Percentiles rank a stretch among this genome's conserved stretches.
These are phyloP conservation scores for Phyllopteryx taeniolatus DNA, from an alignment of 2,113 vertebrate species.

Conservation along the genomic window DNA sequence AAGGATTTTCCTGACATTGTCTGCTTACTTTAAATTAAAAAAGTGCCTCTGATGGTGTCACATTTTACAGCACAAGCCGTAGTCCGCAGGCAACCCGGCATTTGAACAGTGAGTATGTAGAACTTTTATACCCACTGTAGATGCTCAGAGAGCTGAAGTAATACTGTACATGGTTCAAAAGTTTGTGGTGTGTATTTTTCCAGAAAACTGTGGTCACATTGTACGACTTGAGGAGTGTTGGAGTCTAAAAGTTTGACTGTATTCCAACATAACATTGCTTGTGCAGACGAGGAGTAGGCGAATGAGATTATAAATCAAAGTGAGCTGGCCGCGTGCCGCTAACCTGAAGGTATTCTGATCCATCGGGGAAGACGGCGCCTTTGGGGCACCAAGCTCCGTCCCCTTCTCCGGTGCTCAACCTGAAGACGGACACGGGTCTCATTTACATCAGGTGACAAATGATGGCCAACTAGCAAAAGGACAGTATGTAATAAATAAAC, in stretches of 20 bases:
- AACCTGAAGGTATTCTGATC: constrained; percentile 85
- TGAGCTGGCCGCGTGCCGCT: constrained; percentile 1
- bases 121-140: background rate
- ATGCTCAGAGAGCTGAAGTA: background rate
- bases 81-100: too few species aligned
- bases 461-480: background rate
- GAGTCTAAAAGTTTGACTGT: too few species aligned
- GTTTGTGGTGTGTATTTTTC: background rate
- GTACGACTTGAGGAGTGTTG: background rate
- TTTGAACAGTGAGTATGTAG: background rate
- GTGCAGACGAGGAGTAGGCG: background rate
- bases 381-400: constrained; percentile 92
- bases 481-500: background rate
- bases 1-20: too few species aligned
- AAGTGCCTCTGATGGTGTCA: too few species aligned
- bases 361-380: constrained; percentile 81
- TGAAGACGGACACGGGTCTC: constrained; percentile 46
- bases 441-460: background rate
- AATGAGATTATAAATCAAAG: background rate
- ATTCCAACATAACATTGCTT: background rate
- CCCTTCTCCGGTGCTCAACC: constrained; percentile 84
- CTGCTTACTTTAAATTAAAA: too few species aligned
- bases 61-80: too few species aligned
- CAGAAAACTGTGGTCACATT: background rate
- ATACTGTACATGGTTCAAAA: background rate